Percentiles rank a stretch among this genome's conserved stretches.
These are phyloP conservation scores for Leptobrachium leishanense DNA, from an alignment of 2,113 vertebrate genomes.

Conservation along the genomic window DNA sequence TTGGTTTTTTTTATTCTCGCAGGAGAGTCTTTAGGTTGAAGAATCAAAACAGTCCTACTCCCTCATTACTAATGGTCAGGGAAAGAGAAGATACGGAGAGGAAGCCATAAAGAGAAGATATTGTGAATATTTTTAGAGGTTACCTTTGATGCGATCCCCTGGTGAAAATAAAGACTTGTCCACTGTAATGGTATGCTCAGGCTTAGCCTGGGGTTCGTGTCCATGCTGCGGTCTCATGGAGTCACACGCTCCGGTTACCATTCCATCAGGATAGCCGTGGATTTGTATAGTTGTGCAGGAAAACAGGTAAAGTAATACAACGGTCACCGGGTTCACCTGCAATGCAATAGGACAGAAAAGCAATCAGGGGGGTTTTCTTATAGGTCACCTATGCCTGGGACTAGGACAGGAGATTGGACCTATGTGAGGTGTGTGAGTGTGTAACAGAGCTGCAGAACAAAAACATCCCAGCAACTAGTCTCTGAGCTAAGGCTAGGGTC, in stretches of 20 bases:
- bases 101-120: neutral
- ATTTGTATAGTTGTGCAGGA: slow-evolving; percentile 46
- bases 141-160: slow-evolving; percentile 78
- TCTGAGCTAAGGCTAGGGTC: no score
- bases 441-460: no score
- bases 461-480: no score
- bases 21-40: no score
- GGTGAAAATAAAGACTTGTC: slow-evolving; percentile 68
- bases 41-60: no score
- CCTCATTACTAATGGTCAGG: no score
- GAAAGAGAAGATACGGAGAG: no score
- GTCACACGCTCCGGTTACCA: slow-evolving; percentile 66
- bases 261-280: slow-evolving; percentile 68
- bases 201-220: slow-evolving; percentile 50
- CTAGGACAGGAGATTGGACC: no score
- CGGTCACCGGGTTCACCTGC: slow-evolving; percentile 60
- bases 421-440: no score
- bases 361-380: no score
- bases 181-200: slow-evolving; percentile 66
- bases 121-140: neutral
- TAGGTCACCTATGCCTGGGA: no score
- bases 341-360: slow-evolving; percentile 39
- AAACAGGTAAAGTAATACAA: slow-evolving; percentile 48
- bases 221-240: slow-evolving; percentile 75
- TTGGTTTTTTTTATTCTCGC: no score